These are phyloP conservation scores for Alentia gelatinosa DNA, from an alignment of 2,888 invertebrate genomes.

Conservation along the genomic window DNA sequence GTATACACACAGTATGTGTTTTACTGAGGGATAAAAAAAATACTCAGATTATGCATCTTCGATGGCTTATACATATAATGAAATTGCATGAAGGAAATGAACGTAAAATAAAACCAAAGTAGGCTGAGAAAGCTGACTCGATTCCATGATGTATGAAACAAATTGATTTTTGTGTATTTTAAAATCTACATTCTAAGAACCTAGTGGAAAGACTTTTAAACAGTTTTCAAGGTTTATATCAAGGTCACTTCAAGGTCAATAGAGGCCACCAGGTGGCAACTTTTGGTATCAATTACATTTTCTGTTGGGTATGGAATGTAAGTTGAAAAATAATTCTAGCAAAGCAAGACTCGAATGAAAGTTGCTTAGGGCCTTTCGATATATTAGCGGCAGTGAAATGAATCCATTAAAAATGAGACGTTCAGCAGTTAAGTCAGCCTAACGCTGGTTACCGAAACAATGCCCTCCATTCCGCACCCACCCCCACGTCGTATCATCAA, in stretches of 20 bases:
- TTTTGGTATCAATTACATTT: neutral
- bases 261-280: constrained; percentile 32
- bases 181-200: constrained; percentile 3
- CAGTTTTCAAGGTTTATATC: constrained; percentile 8
- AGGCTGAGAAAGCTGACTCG: neutral
- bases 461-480: too few species aligned
- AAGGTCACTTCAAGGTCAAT: constrained; percentile 42
- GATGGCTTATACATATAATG: neutral
- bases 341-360: neutral
- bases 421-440: neutral
- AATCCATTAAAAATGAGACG: neutral
- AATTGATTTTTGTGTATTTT: neutral
- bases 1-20: neutral
- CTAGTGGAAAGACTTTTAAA: constrained; percentile 35
- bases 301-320: constrained; percentile 42
- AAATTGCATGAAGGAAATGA: constrained; percentile 21
- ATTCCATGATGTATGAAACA: constrained; percentile 7
- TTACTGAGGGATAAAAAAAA: neutral
- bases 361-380: neutral
- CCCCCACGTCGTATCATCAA: neutral
- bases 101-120: neutral
- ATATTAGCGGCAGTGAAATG: neutral
- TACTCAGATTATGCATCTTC: neutral
- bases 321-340: constrained; percentile 25
- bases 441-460: neutral